These are phyloP conservation scores for Xiphophorus maculatus DNA, from an alignment of 2,113 vertebrate species.

Conservation along the genomic window DNA sequence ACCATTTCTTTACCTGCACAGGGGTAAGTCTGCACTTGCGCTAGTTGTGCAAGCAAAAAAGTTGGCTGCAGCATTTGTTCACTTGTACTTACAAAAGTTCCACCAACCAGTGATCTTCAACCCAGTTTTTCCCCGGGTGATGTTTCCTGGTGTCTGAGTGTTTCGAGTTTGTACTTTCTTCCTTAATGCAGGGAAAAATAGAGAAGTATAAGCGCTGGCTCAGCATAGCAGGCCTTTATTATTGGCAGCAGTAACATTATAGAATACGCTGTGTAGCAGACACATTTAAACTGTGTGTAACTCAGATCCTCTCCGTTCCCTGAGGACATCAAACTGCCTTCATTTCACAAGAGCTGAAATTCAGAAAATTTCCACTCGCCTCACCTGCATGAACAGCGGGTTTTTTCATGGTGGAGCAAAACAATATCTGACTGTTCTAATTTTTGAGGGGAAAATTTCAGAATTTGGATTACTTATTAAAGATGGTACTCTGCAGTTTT, in stretches of 20 bases:
- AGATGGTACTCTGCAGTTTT: background rate
- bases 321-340: conserved; percentile 18
- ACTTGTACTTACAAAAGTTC: background rate
- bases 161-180: conserved; percentile 40
- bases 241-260: conserved; percentile 58
- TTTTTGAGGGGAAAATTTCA: background rate
- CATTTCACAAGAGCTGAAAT: conserved; percentile 31
- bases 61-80: background rate
- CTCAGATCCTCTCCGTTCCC: conserved; percentile 43
- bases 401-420: background rate
- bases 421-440: background rate
- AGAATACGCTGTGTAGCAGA: conserved; percentile 44
- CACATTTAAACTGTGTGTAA: conserved; percentile 49
- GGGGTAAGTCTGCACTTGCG: background rate
- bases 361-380: conserved; percentile 22
- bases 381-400: background rate
- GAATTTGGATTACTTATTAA: background rate
- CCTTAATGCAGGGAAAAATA: conserved; percentile 33
- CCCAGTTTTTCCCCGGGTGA: background rate
- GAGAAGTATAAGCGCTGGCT: conserved; percentile 52
- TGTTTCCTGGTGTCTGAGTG: conserved; percentile 18
- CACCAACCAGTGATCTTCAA: background rate
- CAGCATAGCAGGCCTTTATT: conserved; percentile 53
- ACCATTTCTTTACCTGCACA: background rate
- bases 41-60: background rate